phyloP scores from a whole-genome alignment of 2,113 vertebrate genomes.

The Coptodon bakossiorum region DNA sequence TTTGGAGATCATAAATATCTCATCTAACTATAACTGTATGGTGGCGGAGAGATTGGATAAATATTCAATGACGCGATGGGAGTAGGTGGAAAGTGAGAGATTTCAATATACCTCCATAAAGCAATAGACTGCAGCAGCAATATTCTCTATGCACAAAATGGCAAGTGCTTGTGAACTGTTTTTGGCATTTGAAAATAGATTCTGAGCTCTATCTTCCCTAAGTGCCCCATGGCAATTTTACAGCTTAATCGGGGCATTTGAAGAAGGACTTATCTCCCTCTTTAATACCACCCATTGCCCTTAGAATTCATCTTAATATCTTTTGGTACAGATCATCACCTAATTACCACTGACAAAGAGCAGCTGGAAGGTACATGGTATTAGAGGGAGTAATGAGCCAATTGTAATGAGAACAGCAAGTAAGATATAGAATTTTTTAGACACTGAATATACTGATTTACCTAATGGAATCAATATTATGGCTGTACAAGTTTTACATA shows the following conservation, averaged over 20 bases:
- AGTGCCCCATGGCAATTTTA: constrained; percentile 15
- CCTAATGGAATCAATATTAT: constrained; percentile 28
- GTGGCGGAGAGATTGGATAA: constrained; percentile 41
- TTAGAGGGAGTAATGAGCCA: constrained; percentile 65
- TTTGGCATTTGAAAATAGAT: constrained; percentile 49
- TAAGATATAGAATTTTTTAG: constrained; percentile 34
- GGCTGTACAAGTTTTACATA: neutral
- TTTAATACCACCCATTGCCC: constrained; percentile 39
- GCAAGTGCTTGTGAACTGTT: constrained; percentile 13
- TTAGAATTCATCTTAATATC: constrained; percentile 58
- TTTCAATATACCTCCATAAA: constrained; percentile 39
- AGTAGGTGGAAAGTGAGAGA: constrained; percentile 38
- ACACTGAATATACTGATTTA: constrained; percentile 36
- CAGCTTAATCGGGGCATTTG: constrained; percentile 23
- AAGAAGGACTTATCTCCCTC: constrained; percentile 29
- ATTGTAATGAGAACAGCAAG: constrained; percentile 45
- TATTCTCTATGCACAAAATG: constrained; percentile 20
- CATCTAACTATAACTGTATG: constrained; percentile 17
- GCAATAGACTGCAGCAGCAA: constrained; percentile 27
- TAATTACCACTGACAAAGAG: constrained; percentile 64
- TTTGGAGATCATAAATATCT: constrained; percentile 53
- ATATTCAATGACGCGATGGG: constrained; percentile 31
- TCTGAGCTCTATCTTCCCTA: constrained; percentile 6
- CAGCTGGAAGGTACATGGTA: constrained; percentile 57
- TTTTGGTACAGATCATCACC: constrained; percentile 56